Percentiles rank a stretch among this genome's conserved stretches.
phyloP scores from a whole-genome alignment of 1,140 invertebrate species.

The Hyposmocoma kahamanoa region DNA sequence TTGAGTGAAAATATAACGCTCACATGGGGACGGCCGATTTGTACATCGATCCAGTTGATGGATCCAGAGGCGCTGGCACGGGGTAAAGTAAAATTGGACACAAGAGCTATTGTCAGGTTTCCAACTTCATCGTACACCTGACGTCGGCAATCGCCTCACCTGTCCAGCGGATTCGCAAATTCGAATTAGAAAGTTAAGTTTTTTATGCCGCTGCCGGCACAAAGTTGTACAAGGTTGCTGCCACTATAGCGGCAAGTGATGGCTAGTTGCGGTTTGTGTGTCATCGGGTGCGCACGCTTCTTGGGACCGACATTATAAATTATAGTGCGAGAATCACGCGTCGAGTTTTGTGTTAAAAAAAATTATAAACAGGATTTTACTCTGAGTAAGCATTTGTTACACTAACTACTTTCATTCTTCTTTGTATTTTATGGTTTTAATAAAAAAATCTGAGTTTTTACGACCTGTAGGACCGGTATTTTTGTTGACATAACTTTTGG shows the following conservation, averaged over 20 bases:
- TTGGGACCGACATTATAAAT: neutral
- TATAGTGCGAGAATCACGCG: constrained; percentile 13
- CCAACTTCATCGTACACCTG: too few species aligned
- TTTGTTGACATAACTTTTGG: constrained; percentile 3
- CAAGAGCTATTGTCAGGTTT: too few species aligned
- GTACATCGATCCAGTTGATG: too few species aligned
- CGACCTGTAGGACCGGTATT: neutral
- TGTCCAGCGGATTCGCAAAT: constrained; percentile 44
- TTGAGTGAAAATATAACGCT: too few species aligned
- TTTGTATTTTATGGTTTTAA: neutral
- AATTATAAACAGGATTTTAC: too few species aligned
- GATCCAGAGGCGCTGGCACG: too few species aligned
- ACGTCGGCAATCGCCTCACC: too few species aligned
- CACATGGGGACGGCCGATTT: too few species aligned
- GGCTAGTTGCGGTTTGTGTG: constrained; percentile 44
- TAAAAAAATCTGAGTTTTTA: neutral
- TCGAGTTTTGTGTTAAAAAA: constrained; percentile 8
- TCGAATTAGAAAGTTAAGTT: constrained; percentile 63
- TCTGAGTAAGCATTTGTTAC: neutral
- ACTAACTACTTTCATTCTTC: neutral
- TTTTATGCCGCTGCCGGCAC: constrained; percentile 49
- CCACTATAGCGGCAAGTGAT: constrained; percentile 8
- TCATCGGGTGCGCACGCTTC: constrained; percentile 30
- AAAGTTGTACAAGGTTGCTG: constrained; percentile 48
- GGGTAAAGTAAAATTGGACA: too few species aligned